Evolutionary conservation across 2,888 invertebrate species (phyloP), one percentile per base, ranked within the genome.

Genomic region (Laothoe populi): DNA sequence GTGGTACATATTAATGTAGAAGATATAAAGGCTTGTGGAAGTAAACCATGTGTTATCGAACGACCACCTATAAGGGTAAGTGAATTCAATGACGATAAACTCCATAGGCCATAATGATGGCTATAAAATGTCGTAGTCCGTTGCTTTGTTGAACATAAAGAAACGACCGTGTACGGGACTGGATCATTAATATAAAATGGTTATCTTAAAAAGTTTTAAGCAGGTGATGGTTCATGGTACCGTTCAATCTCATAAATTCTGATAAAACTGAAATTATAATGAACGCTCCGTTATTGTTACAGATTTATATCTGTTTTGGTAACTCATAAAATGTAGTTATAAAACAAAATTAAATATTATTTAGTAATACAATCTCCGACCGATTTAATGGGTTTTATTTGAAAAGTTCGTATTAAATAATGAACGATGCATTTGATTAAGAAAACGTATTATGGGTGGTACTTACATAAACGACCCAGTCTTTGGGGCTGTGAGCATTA

Each of bases 401-500:
- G 31, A n/a, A 38, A 42, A 58, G 5, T 57, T 57, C 31, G 38
- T 40, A 5, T 40, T 57, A 42, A 11, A 57, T 10, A 38, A 42
- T 23, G n/a, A 8, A 58, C 11, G 40, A 21, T 35, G 23, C n/a
- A 7, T 23, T 58, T 42, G 24, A 58, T 58, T 58, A 16, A 26
- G 57, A 44, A 57, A 21, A 16, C 8, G 23, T 38, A 21, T 31
- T 24, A 57, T 35, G 35, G 10, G 11, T 23, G 21, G 38, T 40
- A 62, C 94, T 94, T 77, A 94, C 94, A 81, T 94, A 94, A 58
- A 95, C 92, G 64, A 95, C 94, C 93, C 93, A 94, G 78, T 95
- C 95, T 79, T 94, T 94, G 11, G 95, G 95, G 72, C 93, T 94
- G 81, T 95, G 95, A 45, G 95, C 95, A 77, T 95, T 95, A 49